A percentile compares a stretch with the other conserved stretches of the same genome.
phyloP scores from a whole-genome alignment of 2,888 invertebrate genomes.

The Byasa hedistus region DNA sequence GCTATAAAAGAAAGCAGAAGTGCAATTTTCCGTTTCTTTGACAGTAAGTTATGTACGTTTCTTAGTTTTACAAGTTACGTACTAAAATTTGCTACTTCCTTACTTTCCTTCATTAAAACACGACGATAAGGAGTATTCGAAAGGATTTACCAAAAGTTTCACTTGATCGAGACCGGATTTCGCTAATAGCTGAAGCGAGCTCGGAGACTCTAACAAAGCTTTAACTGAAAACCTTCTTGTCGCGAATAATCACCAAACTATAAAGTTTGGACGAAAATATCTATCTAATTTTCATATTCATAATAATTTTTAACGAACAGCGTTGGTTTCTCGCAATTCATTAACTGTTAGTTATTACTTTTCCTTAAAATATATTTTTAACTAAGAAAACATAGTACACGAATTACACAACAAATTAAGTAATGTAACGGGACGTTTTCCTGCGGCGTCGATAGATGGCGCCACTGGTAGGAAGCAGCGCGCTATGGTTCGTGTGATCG shows the following conservation, averaged over 20 bases:
- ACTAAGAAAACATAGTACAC: no score
- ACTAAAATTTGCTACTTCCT: not conserved
- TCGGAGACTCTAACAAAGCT: not conserved
- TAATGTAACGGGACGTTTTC: no score
- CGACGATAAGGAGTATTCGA: not conserved
- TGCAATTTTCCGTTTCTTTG: not conserved
- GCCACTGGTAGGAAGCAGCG: no score
- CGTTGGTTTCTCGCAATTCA: no score
- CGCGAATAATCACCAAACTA: no score
- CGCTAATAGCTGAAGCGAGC: slow-evolving; percentile 1
- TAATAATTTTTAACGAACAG: no score
- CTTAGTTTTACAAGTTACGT: not conserved
- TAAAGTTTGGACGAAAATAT: not conserved
- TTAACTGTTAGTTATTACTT: no score
- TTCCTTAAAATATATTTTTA: no score
- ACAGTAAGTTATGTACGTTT: not conserved
- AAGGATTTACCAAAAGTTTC: not conserved
- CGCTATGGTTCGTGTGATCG: no score
- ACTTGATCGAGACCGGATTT: not conserved
- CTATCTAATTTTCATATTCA: not conserved
- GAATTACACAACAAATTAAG: no score
- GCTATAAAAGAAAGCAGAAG: no score
- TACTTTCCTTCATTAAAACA: not conserved
- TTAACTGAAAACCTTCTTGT: not conserved
- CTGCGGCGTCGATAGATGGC: no score